phyloP scores from a whole-genome alignment of 1,140 invertebrate genomes.

The Drosophila nigrodunni region DNA sequence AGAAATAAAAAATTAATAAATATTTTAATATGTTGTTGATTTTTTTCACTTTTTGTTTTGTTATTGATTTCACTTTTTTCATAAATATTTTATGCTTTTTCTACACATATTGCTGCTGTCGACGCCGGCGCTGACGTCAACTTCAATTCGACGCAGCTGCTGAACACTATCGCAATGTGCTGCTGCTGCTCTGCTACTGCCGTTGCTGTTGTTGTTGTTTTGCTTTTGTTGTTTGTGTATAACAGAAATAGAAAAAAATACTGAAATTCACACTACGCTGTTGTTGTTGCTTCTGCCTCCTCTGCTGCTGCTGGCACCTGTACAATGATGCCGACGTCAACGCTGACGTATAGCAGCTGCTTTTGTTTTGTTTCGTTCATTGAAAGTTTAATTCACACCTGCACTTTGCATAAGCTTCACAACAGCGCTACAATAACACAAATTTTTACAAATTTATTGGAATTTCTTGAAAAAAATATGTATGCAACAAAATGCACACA shows the following conservation, averaged over 20 bases:
- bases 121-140: constrained; percentile 10
- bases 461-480: constrained; percentile 32
- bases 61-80: constrained; percentile 78
- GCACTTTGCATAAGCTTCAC: constrained; percentile 33
- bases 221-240: constrained; percentile 45
- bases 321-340: constrained; percentile 35
- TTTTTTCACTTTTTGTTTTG: constrained; percentile 46
- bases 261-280: constrained; percentile 21
- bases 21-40: constrained; percentile 35
- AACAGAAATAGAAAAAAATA: constrained; percentile 51
- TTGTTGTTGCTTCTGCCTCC: constrained; percentile 4
- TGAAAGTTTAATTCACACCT: constrained; percentile 53
- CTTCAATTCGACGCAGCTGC: constrained; percentile 16
- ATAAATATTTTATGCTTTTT: constrained; percentile 53
- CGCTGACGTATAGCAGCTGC: constrained; percentile 47
- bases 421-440: constrained; percentile 12
- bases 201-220: constrained; percentile 10
- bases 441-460: constrained; percentile 35
- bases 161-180: constrained; percentile 3
- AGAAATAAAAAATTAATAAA: constrained; percentile 26
- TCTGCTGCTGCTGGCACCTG: constrained; percentile 34
- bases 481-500: constrained; percentile 44
- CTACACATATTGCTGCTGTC: constrained; percentile 40
- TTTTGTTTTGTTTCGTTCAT: constrained; percentile 40
- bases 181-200: background rate